Evolutionary conservation across 2,888 invertebrate species (phyloP).

Genomic region (Cerastoderma edule): DNA sequence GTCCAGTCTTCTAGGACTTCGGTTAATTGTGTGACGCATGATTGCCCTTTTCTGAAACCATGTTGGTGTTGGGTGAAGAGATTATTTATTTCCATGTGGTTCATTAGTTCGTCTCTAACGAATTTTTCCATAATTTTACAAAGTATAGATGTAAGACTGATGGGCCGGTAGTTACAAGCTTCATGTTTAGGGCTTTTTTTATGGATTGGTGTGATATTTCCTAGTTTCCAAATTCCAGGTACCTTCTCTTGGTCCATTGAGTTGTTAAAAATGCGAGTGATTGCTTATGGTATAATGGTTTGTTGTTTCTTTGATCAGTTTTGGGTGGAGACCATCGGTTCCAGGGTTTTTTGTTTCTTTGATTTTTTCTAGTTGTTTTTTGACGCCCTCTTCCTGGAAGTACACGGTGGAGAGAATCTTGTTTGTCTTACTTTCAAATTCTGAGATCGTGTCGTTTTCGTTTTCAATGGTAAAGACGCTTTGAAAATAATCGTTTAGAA

Average conservation of each 20-base stretch:
- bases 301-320: not conserved
- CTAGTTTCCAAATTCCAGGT: slow-evolving; percentile 1
- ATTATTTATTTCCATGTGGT: slow-evolving; percentile 17
- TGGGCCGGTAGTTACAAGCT: slow-evolving; percentile 2
- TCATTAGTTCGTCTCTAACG: slow-evolving; percentile 3
- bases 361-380: not conserved
- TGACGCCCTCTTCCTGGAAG: not conserved
- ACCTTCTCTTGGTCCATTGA: not conserved
- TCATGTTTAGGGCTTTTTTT: slow-evolving; percentile 1
- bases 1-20: slow-evolving; percentile 12
- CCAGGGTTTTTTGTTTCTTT: not conserved
- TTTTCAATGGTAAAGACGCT: not conserved
- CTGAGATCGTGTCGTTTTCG: not conserved
- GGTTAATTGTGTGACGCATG: not conserved
- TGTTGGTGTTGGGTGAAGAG: slow-evolving; percentile 12
- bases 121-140: slow-evolving; percentile 2
- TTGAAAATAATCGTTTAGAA: too few species aligned
- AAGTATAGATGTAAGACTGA: not conserved
- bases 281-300: not conserved
- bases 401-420: not conserved
- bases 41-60: slow-evolving; percentile 7
- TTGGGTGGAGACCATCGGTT: slow-evolving; percentile 12
- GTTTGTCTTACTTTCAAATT: not conserved
- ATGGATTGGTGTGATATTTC: not conserved
- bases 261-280: slow-evolving; percentile 4